Conservation (phyloP, 2,888 invertebrate genomes). For the Phyllotreta cruciferae region DNA sequence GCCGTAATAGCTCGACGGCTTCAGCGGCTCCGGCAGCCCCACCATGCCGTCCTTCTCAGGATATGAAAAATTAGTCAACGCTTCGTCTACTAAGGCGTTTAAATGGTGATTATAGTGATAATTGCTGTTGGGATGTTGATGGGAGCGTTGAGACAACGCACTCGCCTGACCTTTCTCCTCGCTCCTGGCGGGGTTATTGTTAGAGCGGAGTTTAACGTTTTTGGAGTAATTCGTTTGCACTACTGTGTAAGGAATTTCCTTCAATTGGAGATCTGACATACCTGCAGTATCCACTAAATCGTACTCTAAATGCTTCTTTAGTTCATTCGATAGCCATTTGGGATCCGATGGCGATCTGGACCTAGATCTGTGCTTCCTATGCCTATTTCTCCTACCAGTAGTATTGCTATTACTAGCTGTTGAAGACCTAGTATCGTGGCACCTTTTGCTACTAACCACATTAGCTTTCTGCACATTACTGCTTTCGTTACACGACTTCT, state of each 20-base stretch:
- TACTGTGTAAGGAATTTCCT: conserved; percentile 88
- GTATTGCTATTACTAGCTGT: conserved; percentile 33
- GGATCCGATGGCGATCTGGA: conserved; percentile 75
- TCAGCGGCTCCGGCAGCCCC: conserved; percentile 43
- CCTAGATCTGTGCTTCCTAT: conserved; percentile 57
- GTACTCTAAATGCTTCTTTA: conserved; percentile 87
- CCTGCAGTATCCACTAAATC: conserved; percentile 87
- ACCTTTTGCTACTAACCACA: conserved; percentile 67
- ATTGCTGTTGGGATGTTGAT: conserved; percentile 22
- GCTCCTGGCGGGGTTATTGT: conserved; percentile 39
- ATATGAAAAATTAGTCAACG: conserved; percentile 46
- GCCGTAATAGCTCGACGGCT: conserved; percentile 41
- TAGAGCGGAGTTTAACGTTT: conserved; percentile 64
- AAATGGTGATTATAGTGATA: conserved; percentile 38
- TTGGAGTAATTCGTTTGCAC: conserved; percentile 75
- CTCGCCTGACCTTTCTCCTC: conserved; percentile 38
- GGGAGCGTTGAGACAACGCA: conserved; percentile 37
- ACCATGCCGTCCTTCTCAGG: conserved; percentile 39
- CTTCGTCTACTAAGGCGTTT: conserved; percentile 43
- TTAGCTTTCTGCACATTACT: conserved; percentile 73
- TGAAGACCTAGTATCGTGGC: conserved; percentile 42
- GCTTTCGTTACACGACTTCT: conserved; percentile 63
- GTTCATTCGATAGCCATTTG: conserved; percentile 76
- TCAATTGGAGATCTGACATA: conserved; percentile 85
- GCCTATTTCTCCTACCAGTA: conserved; percentile 41